Conservation (phyloP, 2,797 vertebrate species). For the Cheirogaleus major region DNA sequence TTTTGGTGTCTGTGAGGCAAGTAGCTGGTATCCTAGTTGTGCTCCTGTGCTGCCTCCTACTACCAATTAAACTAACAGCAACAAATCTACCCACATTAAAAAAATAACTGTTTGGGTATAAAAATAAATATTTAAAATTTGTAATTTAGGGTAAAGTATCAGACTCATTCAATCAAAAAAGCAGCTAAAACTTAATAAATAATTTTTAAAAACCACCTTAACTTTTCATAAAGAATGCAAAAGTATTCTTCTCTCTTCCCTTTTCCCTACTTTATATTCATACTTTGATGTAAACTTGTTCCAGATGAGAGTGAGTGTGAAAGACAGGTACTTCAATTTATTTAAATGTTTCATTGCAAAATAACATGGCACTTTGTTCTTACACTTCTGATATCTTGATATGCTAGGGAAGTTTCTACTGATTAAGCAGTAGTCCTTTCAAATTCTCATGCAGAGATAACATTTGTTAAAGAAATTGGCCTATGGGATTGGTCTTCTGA, state of each 20-base stretch:
- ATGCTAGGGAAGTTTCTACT: background rate
- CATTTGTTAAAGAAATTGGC: background rate
- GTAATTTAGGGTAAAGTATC: background rate
- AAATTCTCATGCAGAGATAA: background rate
- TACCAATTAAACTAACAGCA: background rate
- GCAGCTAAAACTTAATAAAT: background rate
- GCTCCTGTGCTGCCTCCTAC: background rate
- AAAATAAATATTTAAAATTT: slow-evolving; percentile 4
- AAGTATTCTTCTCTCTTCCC: background rate
- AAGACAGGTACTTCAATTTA: background rate
- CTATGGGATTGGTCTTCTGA: background rate
- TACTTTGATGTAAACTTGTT: background rate
- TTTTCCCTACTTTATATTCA: background rate
- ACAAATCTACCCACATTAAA: background rate
- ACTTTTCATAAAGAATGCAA: slow-evolving; percentile 19
- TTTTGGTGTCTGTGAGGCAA: background rate
- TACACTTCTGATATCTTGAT: background rate
- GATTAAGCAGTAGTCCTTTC: background rate
- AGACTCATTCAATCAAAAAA: background rate
- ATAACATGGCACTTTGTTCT: background rate
- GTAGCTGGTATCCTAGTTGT: background rate
- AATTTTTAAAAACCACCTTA: background rate
- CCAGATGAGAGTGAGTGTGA: background rate
- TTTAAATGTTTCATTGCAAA: background rate
- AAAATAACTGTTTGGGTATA: background rate